Conservation (phyloP, 2,888 invertebrate species). For the Alloplasta piceator region DNA sequence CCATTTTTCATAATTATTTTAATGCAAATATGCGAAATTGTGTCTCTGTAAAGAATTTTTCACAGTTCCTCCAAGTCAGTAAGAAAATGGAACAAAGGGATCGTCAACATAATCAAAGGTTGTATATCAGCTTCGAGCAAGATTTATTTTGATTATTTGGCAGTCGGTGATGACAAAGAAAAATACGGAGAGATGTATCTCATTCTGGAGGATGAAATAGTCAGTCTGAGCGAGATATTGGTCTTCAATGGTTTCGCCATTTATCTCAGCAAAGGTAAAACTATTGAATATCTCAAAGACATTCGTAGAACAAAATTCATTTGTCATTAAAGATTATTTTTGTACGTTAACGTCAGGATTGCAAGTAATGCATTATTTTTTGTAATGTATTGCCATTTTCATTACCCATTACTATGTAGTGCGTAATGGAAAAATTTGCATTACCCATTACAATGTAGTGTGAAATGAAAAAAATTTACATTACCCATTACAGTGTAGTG, state of each 20-base stretch:
- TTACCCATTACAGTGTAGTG: no score
- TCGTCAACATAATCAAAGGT: conserved; percentile 71
- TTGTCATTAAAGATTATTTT: background rate
- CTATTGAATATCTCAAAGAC: background rate
- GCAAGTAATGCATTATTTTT: no score
- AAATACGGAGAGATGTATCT: conserved; percentile 78
- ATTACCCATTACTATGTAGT: no score
- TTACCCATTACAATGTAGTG: no score
- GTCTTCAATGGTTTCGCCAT: conserved; percentile 71
- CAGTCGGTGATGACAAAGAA: conserved; percentile 66
- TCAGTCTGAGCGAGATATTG: conserved; percentile 73
- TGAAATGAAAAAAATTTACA: no score
- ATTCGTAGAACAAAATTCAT: background rate
- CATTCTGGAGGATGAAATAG: conserved; percentile 71
- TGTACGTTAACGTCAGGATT: no score
- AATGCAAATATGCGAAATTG: conserved; percentile 4
- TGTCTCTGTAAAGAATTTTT: background rate
- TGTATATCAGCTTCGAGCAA: conserved; percentile 69
- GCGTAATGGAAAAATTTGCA: no score
- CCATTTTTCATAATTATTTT: background rate
- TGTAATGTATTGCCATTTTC: no score
- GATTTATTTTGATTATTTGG: conserved; percentile 73
- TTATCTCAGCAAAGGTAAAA: conserved; percentile 69
- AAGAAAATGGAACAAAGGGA: conserved; percentile 71
- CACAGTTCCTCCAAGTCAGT: conserved; percentile 48